These are phyloP conservation scores for Microctenopoma stevenorrisi DNA, from an alignment of 2,797 vertebrate species.

Conservation along the genomic window DNA sequence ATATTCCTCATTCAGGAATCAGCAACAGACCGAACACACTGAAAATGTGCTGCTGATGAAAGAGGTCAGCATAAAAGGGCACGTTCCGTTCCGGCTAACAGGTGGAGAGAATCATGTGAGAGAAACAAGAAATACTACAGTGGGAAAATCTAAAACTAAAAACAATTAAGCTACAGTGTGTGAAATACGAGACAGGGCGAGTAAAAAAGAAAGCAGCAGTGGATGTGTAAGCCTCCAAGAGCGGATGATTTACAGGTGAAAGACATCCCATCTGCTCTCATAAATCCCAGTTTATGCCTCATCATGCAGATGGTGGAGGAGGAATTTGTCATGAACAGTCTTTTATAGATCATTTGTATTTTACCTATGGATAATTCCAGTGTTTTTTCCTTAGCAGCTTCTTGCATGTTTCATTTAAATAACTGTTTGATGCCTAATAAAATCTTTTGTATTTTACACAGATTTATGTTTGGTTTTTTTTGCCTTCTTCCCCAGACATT, in stretches of 20 bases:
- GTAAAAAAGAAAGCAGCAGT: constrained; percentile 21
- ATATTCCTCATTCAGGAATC: constrained; percentile 15
- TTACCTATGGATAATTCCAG: constrained; percentile 33
- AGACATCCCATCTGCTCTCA: constrained; percentile 54
- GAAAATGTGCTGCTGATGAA: constrained; percentile 30
- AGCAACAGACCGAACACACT: constrained; percentile 28
- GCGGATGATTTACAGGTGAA: constrained; percentile 60
- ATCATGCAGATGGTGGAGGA: constrained; percentile 61
- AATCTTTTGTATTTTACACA: neutral
- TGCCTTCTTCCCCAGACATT: neutral
- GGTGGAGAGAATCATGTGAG: constrained; percentile 15
- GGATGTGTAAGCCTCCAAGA: constrained; percentile 24
- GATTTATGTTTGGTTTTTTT: neutral
- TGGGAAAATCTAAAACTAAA: constrained; percentile 27
- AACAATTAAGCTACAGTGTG: constrained; percentile 17
- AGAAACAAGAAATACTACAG: constrained; percentile 22
- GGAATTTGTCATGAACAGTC: constrained; percentile 55
- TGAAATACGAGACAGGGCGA: neutral
- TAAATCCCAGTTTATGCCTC: constrained; percentile 67
- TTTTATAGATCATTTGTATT: constrained; percentile 52
- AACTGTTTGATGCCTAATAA: neutral
- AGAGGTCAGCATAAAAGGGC: constrained; percentile 39
- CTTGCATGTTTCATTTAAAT: constrained; percentile 4
- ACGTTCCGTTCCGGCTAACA: constrained; percentile 29
- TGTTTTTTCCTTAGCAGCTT: constrained; percentile 5